Base-by-base conservation (phyloP, 2,113 vertebrate genomes). In the Rana temporaria region DNA sequence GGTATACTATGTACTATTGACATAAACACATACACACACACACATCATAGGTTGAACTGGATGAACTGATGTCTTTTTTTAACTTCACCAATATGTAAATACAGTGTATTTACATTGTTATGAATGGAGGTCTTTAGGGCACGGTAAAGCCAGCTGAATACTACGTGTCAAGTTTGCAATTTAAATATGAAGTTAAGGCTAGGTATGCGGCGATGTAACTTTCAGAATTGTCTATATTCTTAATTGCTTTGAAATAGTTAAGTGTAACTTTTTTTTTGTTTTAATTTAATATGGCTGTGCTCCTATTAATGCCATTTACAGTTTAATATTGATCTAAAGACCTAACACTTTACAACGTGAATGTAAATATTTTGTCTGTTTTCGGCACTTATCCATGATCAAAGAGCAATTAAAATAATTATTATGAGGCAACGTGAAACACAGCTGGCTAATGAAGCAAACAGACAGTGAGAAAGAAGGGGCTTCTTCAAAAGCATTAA, bases 401-500 rank as follows among this genome's bases (percentile, higher is more conserved):
- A 80, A 80, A 59, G 87, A 82, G 86, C 88, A 92, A 90, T 95
- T 94, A 92, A 90, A 92, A 85, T 86, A 88, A 85, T 89, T 92
- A 87, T 90, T 92, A 87, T 75, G 86, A 91, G 90, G 64, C 84
- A 84, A 91, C 89, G 88, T 89, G 91, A 94, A 92, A 88, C 86
- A 80, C 1, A 64, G 70, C 56, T 85, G 89, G 86, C 93, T 93
- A 94, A 93, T 92, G 88, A 94, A 94, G 86, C 92, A 91, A 70
- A 70, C 89, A 89, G 87, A 79, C 88, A 91, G 93, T 91, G 91
- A 86, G 90, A 92, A 24, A 60, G 55, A 80, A 62, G 57, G 90
- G 89, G 90, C 90, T 84, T 74, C 85, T 90, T 93, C 87, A 85
- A 72, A 87, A 38, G 74, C 53, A 89, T 85, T 85, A 88, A 85